These are phyloP conservation scores for Etheostoma spectabile DNA, from an alignment of 2,113 vertebrate genomes.

Conservation along the genomic window DNA sequence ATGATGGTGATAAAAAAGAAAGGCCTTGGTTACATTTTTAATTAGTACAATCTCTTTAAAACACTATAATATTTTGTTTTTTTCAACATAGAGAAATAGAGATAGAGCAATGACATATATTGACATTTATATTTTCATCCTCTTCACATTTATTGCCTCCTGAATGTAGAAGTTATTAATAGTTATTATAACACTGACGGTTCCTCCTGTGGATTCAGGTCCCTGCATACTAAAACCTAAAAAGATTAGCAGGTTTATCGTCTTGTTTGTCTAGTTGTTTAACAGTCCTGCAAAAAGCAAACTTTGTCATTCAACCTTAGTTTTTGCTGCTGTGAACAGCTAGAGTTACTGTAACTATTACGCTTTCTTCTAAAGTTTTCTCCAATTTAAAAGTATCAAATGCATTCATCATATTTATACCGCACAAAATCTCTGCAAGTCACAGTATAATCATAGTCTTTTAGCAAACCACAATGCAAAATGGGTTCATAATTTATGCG, in stretches of 20 bases:
- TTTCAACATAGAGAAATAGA: too few species aligned
- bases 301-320: not conserved
- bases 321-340: not conserved
- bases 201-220: not conserved
- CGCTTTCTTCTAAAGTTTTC: conserved; percentile 2
- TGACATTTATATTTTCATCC: not conserved
- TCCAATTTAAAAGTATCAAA: conserved; percentile 4
- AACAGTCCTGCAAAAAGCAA: not conserved
- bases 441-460: conserved; percentile 8
- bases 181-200: not conserved
- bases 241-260: not conserved
- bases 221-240: not conserved
- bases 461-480: too few species aligned
- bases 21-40: not conserved
- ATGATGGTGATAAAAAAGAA: too few species aligned
- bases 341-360: not conserved
- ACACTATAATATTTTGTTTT: not conserved
- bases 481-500: conserved; percentile 33
- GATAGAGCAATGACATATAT: not conserved
- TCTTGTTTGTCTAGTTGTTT: not conserved
- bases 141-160: not conserved
- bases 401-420: not conserved
- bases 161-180: not conserved
- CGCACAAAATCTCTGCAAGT: too few species aligned
- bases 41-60: not conserved